These are phyloP conservation scores for Lathamus discolor DNA, from an alignment of 2,113 vertebrate genomes.

Conservation along the genomic window DNA sequence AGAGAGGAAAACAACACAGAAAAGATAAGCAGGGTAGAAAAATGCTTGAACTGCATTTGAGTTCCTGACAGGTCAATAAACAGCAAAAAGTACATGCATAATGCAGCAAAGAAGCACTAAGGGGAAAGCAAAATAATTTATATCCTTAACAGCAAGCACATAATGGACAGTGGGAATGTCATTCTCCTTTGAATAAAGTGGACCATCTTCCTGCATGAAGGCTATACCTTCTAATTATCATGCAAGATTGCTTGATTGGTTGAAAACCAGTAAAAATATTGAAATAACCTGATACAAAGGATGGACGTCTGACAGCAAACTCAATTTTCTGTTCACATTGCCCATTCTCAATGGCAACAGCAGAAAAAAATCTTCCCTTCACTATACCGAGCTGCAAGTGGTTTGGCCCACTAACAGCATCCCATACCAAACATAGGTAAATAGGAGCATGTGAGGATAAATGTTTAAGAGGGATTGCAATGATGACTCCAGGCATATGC, in stretches of 20 bases:
- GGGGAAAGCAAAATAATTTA: not conserved
- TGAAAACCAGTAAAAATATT: not conserved
- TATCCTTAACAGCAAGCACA: not conserved
- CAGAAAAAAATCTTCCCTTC: not conserved
- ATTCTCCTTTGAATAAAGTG: not conserved
- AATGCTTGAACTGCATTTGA: not conserved
- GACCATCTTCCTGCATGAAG: not conserved
- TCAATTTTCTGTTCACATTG: not conserved
- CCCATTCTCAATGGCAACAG: not conserved
- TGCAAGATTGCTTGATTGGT: fast-evolving
- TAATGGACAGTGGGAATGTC: not conserved
- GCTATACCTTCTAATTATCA: not conserved
- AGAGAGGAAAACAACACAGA: not conserved
- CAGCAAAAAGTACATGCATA: not conserved
- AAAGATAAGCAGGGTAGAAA: not conserved
- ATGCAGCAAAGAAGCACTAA: not conserved
- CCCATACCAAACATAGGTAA: not conserved
- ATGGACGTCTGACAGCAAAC: not conserved
- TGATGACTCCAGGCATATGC: not conserved
- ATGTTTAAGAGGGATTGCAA: not conserved
- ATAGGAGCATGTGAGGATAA: not conserved
- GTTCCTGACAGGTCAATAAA: not conserved
- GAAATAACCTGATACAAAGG: not conserved
- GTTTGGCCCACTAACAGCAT: not conserved
- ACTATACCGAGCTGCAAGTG: not conserved